Evolutionary conservation across 2,888 invertebrate species (phyloP), one percentile per base, ranked within the genome.

Genomic region (Acleris holmiana): DNA sequence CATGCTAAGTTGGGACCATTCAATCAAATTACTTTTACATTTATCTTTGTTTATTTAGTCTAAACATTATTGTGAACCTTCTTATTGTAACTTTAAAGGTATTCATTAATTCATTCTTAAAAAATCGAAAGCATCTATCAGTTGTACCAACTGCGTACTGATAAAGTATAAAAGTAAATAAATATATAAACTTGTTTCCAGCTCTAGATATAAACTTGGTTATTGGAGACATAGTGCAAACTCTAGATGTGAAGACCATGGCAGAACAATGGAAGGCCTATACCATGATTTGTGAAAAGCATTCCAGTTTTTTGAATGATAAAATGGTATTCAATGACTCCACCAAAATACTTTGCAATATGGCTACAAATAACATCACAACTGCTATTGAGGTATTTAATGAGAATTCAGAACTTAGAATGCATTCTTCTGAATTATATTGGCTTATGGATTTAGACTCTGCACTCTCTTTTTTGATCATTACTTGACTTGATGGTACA

Each of bases 181-280:
- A n/a, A n/a, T n/a, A n/a, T n/a, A n/a, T n/a, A n/a, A 35, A 2
- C 13, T 35, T 1, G 13, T 35, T 84, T 86, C 51, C 76, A 94
- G 93, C 90, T 66, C 73, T 94, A 67, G 80, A 89, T 48, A 83
- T 89, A 21, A 87, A 94, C 68, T 76, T 92, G 62, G 80, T 83
- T 68, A 92, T 94, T 48, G 93, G 93, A 5, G 85, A 89, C 69
- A 78, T 91, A 44, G 87, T 93, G 1, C 86, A 89, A 51, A 80
- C 79, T 2, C 76, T 94, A 53, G 94, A 94, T 77, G 83, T 93
- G 0, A 94, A 93, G 73, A 91, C 93, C 0, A 89, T 93, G 89
- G 92, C 91, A 0, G 93, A 93, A 56, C 93, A 93, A 70, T 94
- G 94, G 94, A 94, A 94, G 71, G 89, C 86, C 0, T 93, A 85